These are phyloP conservation scores for Abrostola tripartita DNA, from an alignment of 2,888 invertebrate species.

Conservation along the genomic window DNA sequence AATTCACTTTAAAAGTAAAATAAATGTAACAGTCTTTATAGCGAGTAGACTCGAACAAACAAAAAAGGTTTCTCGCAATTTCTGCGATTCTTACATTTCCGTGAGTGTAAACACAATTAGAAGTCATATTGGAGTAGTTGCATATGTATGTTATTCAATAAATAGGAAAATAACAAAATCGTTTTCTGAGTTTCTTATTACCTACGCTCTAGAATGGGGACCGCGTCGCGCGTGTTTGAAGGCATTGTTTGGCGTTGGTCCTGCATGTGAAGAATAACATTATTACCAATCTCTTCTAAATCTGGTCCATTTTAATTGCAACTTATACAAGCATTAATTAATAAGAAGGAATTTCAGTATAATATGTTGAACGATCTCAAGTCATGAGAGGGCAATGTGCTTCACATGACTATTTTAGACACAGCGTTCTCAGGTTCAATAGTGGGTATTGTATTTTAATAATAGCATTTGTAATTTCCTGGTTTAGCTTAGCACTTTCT, in stretches of 20 bases:
- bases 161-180: conserved; percentile 64
- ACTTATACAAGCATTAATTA: conserved; percentile 58
- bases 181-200: conserved; percentile 62
- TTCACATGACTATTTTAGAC: conserved; percentile 69
- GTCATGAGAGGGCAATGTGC: conserved; percentile 61
- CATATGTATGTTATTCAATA: conserved; percentile 49
- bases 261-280: conserved; percentile 63
- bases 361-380: conserved; percentile 60
- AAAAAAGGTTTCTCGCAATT: conserved; percentile 30
- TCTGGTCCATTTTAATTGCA: conserved; percentile 60
- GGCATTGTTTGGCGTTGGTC: conserved; percentile 67
- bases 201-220: conserved; percentile 50
- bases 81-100: conserved; percentile 30
- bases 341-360: conserved; percentile 63
- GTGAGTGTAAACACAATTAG: conserved; percentile 15
- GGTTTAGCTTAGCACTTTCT: conserved; percentile 46
- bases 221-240: conserved; percentile 56
- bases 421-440: conserved; percentile 65
- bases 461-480: conserved; percentile 60
- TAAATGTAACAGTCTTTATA: conserved; percentile 14
- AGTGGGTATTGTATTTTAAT: conserved; percentile 60
- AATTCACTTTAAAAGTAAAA: conserved; percentile 16
- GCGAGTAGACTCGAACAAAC: conserved; percentile 8
- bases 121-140: conserved; percentile 25
- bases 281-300: conserved; percentile 62